A percentile compares a stretch with the other conserved stretches of the same genome.
These are phyloP conservation scores for Ptychochromis oligacanthus DNA, from an alignment of 2,113 vertebrate genomes.

Conservation along the genomic window DNA sequence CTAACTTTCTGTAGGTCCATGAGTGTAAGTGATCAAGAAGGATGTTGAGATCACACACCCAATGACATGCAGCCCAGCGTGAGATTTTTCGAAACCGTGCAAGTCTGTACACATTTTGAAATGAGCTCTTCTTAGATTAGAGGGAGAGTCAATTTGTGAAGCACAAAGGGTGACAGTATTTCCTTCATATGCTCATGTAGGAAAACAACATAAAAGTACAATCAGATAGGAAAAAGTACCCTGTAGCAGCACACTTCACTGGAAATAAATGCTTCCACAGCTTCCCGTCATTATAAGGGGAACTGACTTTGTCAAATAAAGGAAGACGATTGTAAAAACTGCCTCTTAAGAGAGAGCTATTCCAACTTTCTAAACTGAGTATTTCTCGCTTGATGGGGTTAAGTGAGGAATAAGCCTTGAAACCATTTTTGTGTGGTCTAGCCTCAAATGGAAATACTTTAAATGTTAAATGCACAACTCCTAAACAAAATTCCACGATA, in stretches of 20 bases:
- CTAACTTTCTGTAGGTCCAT: slow-evolving; percentile 25
- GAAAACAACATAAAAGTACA: neutral
- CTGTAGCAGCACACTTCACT: accelerated
- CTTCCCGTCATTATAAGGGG: accelerated
- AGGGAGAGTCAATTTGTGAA: neutral
- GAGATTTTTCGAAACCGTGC: neutral
- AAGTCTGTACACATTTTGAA: neutral
- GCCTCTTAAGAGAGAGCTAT: accelerated
- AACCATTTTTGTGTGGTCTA: neutral
- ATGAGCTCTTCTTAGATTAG: neutral
- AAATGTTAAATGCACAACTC: neutral
- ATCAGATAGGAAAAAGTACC: neutral
- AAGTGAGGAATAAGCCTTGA: neutral
- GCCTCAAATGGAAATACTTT: neutral
- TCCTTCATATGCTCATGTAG: neutral
- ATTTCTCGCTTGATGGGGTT: neutral
- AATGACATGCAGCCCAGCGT: neutral
- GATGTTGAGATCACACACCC: neutral
- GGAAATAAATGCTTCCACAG: neutral
- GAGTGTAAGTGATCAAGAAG: slow-evolving; percentile 17
- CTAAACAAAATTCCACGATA: neutral
- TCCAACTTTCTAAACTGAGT: neutral
- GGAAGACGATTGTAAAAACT: neutral
- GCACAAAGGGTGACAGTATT: neutral
- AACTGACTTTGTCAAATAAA: neutral